Evolutionary conservation across 2,797 vertebrate genomes (phyloP).

Genomic region (Coregonus sp.): DNA sequence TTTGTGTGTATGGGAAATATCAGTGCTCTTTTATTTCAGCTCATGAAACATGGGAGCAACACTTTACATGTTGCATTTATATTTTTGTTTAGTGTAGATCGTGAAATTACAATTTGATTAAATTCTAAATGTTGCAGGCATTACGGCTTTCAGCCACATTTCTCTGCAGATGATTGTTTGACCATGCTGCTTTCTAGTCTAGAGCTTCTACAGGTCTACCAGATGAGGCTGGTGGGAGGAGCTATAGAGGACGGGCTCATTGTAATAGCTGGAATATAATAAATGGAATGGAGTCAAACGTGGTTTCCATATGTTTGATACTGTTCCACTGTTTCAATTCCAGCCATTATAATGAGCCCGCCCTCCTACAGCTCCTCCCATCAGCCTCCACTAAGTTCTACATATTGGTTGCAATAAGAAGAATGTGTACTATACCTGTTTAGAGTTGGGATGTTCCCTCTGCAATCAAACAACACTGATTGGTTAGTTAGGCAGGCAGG

Average conservation of each 20-base stretch:
- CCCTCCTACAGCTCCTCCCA: too few species aligned
- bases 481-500: slow-evolving; percentile 85
- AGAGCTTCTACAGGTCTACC: slow-evolving; percentile 28
- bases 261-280: too few species aligned
- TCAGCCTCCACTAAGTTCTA: not conserved
- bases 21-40: too few species aligned
- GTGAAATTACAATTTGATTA: not conserved
- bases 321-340: too few species aligned
- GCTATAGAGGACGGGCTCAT: too few species aligned
- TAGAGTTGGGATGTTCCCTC: slow-evolving; percentile 99
- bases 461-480: slow-evolving; percentile 99
- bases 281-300: too few species aligned
- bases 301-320: too few species aligned
- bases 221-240: too few species aligned
- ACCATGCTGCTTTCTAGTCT: slow-evolving; percentile 52
- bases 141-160: not conserved
- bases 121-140: not conserved
- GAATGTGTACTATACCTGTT: slow-evolving; percentile 97
- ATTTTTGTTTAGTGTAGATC: not conserved
- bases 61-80: too few species aligned
- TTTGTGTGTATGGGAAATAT: too few species aligned
- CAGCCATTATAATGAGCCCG: too few species aligned
- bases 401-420: slow-evolving; percentile 66
- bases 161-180: slow-evolving; percentile 15
- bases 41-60: too few species aligned